Evolutionary conservation across 2,797 vertebrate genomes (phyloP), one percentile per base, ranked within the genome.

Genomic region (Phrynocephalus forsythii): DNA sequence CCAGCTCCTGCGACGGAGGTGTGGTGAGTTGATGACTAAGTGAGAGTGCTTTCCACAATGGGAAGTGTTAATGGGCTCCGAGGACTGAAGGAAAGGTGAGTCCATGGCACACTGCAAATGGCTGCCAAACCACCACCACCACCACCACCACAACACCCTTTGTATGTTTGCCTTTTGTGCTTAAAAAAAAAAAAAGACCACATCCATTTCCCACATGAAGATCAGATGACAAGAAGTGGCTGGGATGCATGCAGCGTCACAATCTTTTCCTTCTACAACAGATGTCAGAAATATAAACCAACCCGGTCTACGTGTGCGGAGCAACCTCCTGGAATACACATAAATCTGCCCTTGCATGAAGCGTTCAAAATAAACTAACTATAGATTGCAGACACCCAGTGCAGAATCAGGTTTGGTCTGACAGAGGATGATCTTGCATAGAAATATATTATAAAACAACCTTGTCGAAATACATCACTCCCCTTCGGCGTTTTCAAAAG

Each of bases 1-100:
- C 33, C 33, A 33, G 33, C 33, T 33, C 33, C 33, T 33, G 33
- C 33, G 33, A 33, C 33, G 0, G 80, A 80, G 60, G 69, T 67
- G 83, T 75, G 76, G 82, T 63, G 82, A 33, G 33, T 33, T 33
- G 33, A 33, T 33, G 33, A 33, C 88, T 87, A 88, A 92, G 86
- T 82, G 50, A 90, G 63, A 7, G 9, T 79, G 72, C 84, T 72
- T 76, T 90, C 16, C 50, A 82, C 56, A 87, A 72, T 81, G 8
- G 44, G 87, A 82, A 20, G n/a, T 90, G 81, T 60, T 5, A 20
- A 75, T 75, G 68, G 73, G 79, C 89, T 83, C 84, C 7, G 26
- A 89, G 10, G 20, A 77, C 90, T 30, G 16, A 81, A 33, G 3
- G 83, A 16, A 85, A 63, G 1, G 79, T 87, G 84, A 71, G 83